Evolutionary conservation across 2,888 invertebrate genomes (phyloP).

Genomic region (Orgyia antiqua): DNA sequence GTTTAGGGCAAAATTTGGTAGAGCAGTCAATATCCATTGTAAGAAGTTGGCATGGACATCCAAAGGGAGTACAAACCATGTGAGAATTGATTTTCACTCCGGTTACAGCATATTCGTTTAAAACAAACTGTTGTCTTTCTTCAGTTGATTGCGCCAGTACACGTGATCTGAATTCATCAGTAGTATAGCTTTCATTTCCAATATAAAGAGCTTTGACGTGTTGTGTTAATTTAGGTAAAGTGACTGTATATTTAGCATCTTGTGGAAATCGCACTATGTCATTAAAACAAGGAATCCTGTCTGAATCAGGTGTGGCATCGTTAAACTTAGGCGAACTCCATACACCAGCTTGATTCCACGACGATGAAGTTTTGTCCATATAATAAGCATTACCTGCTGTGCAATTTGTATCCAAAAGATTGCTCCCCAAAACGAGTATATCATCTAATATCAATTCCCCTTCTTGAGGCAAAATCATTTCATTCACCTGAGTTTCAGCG

Average conservation of each 20-base stretch:
- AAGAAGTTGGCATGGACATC: slow-evolving; percentile 53
- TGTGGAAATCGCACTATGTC: slow-evolving; percentile 59
- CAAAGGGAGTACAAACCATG: slow-evolving; percentile 37
- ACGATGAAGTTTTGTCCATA: slow-evolving; percentile 39
- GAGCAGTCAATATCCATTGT: slow-evolving; percentile 45
- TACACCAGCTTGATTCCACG: slow-evolving; percentile 59
- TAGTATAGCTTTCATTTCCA: slow-evolving; percentile 26
- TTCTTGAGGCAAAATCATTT: slow-evolving; percentile 54
- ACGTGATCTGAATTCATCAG: slow-evolving; percentile 14
- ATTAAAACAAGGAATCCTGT: slow-evolving; percentile 65
- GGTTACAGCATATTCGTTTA: slow-evolving; percentile 26
- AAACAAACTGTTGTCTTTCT: slow-evolving; percentile 35
- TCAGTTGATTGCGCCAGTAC: slow-evolving; percentile 13
- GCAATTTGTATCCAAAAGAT: slow-evolving; percentile 39
- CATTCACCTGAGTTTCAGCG: slow-evolving; percentile 37
- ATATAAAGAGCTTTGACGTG: slow-evolving; percentile 34
- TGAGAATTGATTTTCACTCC: slow-evolving; percentile 28
- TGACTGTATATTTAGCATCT: slow-evolving; percentile 39
- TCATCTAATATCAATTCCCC: slow-evolving; percentile 59
- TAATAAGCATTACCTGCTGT: slow-evolving; percentile 45
- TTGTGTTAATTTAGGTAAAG: slow-evolving; percentile 43
- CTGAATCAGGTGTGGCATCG: slow-evolving; percentile 68
- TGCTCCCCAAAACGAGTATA: slow-evolving; percentile 40
- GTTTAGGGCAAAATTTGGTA: slow-evolving; percentile 47
- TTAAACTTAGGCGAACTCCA: slow-evolving; percentile 63